Conservation (phyloP, 1,140 invertebrate genomes). For the Apolygus lucorum region DNA sequence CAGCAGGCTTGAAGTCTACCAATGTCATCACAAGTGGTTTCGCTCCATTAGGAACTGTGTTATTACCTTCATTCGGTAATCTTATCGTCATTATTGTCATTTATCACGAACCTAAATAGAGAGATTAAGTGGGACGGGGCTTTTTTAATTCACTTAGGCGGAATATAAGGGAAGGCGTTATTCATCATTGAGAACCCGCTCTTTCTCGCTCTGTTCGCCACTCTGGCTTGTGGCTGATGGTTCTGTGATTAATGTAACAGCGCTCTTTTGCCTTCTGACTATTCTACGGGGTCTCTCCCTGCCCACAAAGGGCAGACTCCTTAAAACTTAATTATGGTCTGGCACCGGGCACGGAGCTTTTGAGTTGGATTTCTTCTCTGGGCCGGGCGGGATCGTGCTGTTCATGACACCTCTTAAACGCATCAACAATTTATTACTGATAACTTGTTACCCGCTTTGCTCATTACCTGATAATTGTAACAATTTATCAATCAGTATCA, state of each 20-base stretch:
- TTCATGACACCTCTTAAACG: background rate
- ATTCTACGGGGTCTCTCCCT: background rate
- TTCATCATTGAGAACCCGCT: background rate
- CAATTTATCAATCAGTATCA: no score
- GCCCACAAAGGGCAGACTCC: background rate
- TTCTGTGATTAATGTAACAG: background rate
- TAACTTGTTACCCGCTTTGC: no score
- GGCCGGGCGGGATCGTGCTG: background rate
- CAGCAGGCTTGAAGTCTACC: no score
- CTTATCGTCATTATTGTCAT: background rate
- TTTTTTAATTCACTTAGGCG: background rate
- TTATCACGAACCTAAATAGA: background rate
- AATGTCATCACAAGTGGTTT: background rate
- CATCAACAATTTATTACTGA: no score
- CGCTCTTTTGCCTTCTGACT: background rate
- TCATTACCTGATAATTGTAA: no score
- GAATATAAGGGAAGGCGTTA: background rate
- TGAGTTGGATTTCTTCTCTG: background rate
- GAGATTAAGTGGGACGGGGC: background rate
- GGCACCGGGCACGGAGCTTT: background rate
- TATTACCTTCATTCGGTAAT: background rate
- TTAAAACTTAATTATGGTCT: background rate
- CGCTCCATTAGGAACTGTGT: background rate
- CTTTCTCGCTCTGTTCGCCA: background rate
- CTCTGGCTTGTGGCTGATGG: background rate